Percentiles rank a stretch among this genome's conserved stretches.
These are phyloP conservation scores for Glossophaga mutica DNA, from an alignment of 2,797 vertebrate species.

Conservation along the genomic window DNA sequence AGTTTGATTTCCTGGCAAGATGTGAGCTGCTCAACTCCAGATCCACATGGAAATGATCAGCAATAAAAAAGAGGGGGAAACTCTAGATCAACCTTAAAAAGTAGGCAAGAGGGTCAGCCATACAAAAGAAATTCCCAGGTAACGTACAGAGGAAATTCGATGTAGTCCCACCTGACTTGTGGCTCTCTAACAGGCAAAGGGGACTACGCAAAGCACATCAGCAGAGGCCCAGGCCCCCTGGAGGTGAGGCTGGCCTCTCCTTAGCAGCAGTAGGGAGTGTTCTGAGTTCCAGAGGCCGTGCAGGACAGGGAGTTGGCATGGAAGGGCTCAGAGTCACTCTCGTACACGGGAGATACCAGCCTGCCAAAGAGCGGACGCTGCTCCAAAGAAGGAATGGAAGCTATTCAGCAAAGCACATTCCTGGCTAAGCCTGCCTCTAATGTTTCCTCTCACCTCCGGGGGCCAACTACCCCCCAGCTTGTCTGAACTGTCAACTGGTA, in stretches of 20 bases:
- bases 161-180: background rate
- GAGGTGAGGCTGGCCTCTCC: background rate
- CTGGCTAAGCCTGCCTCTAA: background rate
- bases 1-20: background rate
- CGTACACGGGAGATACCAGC: background rate
- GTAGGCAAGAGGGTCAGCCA: background rate
- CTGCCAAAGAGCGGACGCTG: slow-evolving; percentile 1
- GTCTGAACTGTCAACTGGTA: background rate
- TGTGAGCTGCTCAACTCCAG: background rate
- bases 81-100: background rate
- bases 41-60: background rate
- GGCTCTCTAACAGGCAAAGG: background rate
- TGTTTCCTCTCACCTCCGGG: background rate
- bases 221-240: background rate
- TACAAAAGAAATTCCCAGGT: background rate
- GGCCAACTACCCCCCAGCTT: background rate
- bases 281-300: background rate
- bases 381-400: slow-evolving; percentile 34
- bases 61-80: background rate
- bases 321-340: background rate
- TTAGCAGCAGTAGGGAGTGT: background rate
- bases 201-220: background rate
- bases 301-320: background rate
- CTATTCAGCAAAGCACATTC: slow-evolving; percentile 18
- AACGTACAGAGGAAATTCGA: background rate